Evolutionary conservation across 2,888 invertebrate genomes (phyloP), one percentile per base, ranked within the genome.

Genomic region (Caenorhabditis uteleia): DNA sequence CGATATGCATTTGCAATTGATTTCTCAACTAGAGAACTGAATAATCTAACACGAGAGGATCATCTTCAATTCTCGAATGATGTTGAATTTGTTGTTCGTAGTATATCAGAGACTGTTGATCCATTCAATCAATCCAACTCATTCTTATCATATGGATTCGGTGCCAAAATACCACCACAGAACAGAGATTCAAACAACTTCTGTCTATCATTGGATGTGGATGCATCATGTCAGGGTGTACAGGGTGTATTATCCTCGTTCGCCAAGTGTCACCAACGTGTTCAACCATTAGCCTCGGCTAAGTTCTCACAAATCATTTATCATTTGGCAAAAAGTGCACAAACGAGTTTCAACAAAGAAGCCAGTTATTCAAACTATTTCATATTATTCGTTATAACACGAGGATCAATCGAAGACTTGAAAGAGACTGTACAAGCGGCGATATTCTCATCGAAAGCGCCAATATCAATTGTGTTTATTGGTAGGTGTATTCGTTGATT

Each of bases 261-360:
- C 42, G 55, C 55, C 31, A 69, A 59, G 16, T 61, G 77, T 12
- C 68, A 77, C 53, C 57, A 73, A 21, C 58, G 57, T 29, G 70
- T 74, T 18, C 70, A 74, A 38, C 77, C 77, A 16, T 43, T 78
- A 23, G 42, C 68, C 34, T 61, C 58, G 16, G 77, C 77, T 2
- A 75, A 78, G 39, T 70, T 77, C 16, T 66, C 77, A 1, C 77
- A 77, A 53, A 75, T 77, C 54, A 77, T 77, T 31, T 77, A 77
- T 64, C 75, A 77, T 54, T 56, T 74, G 36, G 68, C 77, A 20
- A 45, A 33, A 23, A 45, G 25, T 23, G 25, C 45, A 21, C 45
- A 45, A 45, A 20, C 25, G 3, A 21, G 42, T 16, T 27, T 43
- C 18, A 43, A 43, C 14, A n/a, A 18, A 5, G 56, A 50, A 20